Percentiles rank a stretch among this genome's conserved stretches.
Conservation (phyloP, 2,888 invertebrate genomes). For the Phragmatobia fuliginosa region DNA sequence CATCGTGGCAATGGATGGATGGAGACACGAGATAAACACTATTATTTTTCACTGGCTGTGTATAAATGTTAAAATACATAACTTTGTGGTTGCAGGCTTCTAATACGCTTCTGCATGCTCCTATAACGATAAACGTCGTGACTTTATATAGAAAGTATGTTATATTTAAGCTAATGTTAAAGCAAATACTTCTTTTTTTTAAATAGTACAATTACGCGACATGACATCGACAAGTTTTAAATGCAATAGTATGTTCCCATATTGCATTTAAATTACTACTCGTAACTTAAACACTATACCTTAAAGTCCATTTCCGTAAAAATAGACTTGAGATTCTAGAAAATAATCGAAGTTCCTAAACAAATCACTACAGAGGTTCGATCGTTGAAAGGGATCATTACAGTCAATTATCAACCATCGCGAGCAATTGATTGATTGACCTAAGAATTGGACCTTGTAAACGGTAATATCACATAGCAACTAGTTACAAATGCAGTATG, state of each 20-base stretch:
- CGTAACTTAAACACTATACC: not conserved
- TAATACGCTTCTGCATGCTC: too few species aligned
- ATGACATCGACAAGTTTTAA: not conserved
- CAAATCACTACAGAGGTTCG: not conserved
- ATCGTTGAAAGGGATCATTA: conserved; percentile 32
- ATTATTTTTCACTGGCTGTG: not conserved
- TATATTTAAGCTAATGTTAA: too few species aligned
- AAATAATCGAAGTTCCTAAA: not conserved
- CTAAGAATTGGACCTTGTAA: conserved; percentile 47
- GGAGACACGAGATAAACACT: not conserved
- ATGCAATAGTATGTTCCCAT: too few species aligned
- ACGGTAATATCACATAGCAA: conserved; percentile 37
- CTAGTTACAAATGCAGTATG: conserved; percentile 10
- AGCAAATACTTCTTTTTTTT: too few species aligned
- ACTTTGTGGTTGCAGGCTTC: too few species aligned
- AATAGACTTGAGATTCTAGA: not conserved
- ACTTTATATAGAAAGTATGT: too few species aligned
- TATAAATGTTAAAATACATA: not conserved
- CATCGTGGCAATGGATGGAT: not conserved
- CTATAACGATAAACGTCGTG: not conserved
- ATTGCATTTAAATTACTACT: not conserved
- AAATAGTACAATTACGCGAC: too few species aligned
- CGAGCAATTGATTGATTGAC: conserved; percentile 63
- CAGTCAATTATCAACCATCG: conserved; percentile 63
- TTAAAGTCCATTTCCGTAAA: not conserved